These are phyloP conservation scores for Drosophila tripunctata DNA, from an alignment of 2,888 invertebrate genomes.

Conservation along the genomic window DNA sequence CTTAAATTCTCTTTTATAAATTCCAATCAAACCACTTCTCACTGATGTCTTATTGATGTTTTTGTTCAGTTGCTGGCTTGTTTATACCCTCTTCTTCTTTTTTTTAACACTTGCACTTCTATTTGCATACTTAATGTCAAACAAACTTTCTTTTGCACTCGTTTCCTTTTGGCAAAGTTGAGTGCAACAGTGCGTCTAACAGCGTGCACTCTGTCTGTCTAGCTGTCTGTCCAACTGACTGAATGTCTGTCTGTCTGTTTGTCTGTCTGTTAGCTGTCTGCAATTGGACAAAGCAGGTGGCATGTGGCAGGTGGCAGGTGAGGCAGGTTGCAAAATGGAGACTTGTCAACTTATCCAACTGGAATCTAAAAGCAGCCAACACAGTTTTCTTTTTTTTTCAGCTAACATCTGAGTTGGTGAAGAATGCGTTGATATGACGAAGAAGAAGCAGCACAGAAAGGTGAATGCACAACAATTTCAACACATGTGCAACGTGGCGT, in stretches of 20 bases:
- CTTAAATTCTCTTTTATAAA: too few species aligned
- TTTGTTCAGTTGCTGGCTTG: neutral
- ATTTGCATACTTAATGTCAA: neutral
- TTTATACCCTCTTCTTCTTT: too few species aligned
- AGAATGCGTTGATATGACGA: conserved; percentile 8
- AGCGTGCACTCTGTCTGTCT: neutral
- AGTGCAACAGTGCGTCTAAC: neutral
- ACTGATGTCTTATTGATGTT: too few species aligned
- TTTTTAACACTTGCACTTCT: neutral
- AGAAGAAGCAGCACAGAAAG: conserved; percentile 2
- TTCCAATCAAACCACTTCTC: too few species aligned
- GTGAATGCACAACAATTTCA: conserved; percentile 51
- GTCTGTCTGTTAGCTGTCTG: conserved; percentile 12
- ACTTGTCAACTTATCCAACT: conserved; percentile 25
- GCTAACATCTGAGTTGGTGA: neutral
- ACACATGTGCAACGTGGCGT: conserved; percentile 67
- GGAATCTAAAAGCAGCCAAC: conserved; percentile 26
- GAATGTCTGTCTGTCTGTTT: neutral
- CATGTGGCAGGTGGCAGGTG: conserved; percentile 14
- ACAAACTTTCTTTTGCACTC: neutral
- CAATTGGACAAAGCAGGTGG: conserved; percentile 29
- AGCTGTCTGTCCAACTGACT: neutral
- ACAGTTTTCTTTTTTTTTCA: conserved; percentile 13
- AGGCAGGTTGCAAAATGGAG: conserved; percentile 1
- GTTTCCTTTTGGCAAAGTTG: neutral